Evolutionary conservation across 2,113 vertebrate species (phyloP).

Genomic region (Alouatta palliata): DNA sequence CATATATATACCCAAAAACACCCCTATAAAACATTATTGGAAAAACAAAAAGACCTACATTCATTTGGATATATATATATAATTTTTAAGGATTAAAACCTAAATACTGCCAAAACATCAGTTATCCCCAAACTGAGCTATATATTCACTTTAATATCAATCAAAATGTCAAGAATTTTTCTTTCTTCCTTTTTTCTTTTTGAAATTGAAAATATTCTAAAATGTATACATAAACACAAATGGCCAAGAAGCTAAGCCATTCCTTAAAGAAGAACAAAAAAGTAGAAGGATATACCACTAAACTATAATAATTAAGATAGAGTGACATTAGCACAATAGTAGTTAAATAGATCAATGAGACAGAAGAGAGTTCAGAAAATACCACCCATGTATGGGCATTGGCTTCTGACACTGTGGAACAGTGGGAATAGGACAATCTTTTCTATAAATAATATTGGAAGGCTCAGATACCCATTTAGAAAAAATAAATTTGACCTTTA

Average conservation of each 20-base stretch:
- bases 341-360: background rate
- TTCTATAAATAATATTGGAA: background rate
- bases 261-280: constrained; percentile 25
- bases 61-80: background rate
- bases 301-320: background rate
- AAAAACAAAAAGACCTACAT: background rate
- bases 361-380: background rate
- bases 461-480: background rate
- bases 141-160: background rate
- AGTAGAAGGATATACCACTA: background rate
- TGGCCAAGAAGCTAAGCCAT: constrained; percentile 20
- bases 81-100: background rate
- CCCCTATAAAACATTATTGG: background rate
- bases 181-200: background rate
- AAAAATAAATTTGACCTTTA: constrained; percentile 29
- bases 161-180: background rate
- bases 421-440: background rate
- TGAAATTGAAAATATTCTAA: constrained; percentile 37
- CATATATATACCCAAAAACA: background rate
- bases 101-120: background rate
- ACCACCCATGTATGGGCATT: background rate
- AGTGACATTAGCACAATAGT: background rate
- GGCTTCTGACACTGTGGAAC: background rate
- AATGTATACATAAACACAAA: background rate
- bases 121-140: background rate